A percentile compares a stretch with the other conserved stretches of the same genome.
These are phyloP conservation scores for Rhizoglyphus robini DNA, from an alignment of 1,140 invertebrate genomes.

Conservation along the genomic window DNA sequence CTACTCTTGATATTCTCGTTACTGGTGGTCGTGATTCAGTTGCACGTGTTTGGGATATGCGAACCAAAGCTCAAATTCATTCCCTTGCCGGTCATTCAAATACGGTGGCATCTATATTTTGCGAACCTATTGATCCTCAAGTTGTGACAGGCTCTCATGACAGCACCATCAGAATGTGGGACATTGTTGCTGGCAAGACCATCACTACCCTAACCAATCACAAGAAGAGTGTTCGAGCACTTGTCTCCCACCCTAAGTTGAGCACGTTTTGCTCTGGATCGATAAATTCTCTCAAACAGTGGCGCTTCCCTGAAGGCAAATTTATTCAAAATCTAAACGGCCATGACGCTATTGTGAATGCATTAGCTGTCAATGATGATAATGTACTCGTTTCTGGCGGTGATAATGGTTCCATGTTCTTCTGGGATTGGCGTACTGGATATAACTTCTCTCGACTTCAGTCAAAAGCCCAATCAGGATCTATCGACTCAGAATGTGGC, in stretches of 20 bases:
- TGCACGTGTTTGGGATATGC: conserved; percentile 52
- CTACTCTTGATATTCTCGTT: conserved; percentile 84
- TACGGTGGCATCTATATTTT: conserved; percentile 83
- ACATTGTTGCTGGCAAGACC: conserved; percentile 87
- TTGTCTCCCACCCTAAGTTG: conserved; percentile 77
- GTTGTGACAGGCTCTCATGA: conserved; percentile 54
- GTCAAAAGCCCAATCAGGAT: conserved; percentile 91
- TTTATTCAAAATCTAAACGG: conserved; percentile 95
- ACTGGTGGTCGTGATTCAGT: conserved; percentile 89
- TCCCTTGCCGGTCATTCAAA: conserved; percentile 92
- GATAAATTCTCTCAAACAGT: conserved; percentile 98
- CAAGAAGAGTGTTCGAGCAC: conserved; percentile 89
- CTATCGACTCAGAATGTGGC: conserved; percentile 95
- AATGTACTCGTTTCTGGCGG: conserved; percentile 93
- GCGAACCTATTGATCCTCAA: conserved; percentile 85
- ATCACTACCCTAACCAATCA: conserved; percentile 93
- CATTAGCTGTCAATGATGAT: conserved; percentile 79
- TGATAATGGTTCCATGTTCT: conserved; percentile 94
- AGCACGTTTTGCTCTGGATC: conserved; percentile 96
- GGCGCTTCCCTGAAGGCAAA: conserved; percentile 95
- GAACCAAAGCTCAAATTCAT: conserved; percentile 96
- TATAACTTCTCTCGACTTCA: conserved; percentile 92
- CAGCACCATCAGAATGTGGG: conserved; percentile 78
- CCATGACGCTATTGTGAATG: conserved; percentile 95
- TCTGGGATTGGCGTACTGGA: conserved; percentile 98